Evolutionary conservation across 2,888 invertebrate species (phyloP), one percentile per base, ranked within the genome.

Genomic region (Adelphocoris suturalis): DNA sequence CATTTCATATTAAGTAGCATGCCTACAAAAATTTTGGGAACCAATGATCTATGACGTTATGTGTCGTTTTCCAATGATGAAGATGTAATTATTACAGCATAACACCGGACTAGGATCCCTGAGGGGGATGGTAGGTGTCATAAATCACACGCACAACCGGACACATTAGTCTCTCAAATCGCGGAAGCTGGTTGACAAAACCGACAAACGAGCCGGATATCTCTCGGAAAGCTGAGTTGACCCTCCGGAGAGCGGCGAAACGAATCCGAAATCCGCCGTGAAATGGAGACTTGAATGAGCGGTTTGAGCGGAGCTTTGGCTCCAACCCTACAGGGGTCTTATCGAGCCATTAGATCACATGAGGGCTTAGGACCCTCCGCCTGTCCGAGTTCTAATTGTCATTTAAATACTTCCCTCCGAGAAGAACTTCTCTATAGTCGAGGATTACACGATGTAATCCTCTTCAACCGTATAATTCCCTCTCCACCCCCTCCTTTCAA

Each of bases 371-470:
- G 12, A 85, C 55, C 57, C 85, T 52, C 52, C 48, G 37, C 37
- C n/a, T 47, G 55, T 85, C 57, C 57, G 57, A 85, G 37, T 88
- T 88, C 14, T 88, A 88, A 88, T 88, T 88, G 88, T 88, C 88
- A 88, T 88, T 88, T 88, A 88, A 88, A 88, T 88, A 88, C 76
- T 76, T 47, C 61, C 76, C 88, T 47, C 55, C 75, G 28, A 11
- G 5, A 13, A 85, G 76, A 76, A 68, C 75, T 27, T 78, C 78
- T 88, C 88, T 88, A 52, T 88, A 19, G 37, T 76, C n/a, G 85
- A 14, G 88, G 80, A 88, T 88, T 88, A 88, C 88, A 88, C 23
- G n/a, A 37, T 88, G 88, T 88, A 88, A 88, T 88, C 88, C 76
- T 75, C 80, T 61, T 57, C 85, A 61, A 78, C 78, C 37, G 46